These are phyloP conservation scores for Scaptomyza pallida DNA, from an alignment of 1,140 invertebrate species.

Conservation along the genomic window DNA sequence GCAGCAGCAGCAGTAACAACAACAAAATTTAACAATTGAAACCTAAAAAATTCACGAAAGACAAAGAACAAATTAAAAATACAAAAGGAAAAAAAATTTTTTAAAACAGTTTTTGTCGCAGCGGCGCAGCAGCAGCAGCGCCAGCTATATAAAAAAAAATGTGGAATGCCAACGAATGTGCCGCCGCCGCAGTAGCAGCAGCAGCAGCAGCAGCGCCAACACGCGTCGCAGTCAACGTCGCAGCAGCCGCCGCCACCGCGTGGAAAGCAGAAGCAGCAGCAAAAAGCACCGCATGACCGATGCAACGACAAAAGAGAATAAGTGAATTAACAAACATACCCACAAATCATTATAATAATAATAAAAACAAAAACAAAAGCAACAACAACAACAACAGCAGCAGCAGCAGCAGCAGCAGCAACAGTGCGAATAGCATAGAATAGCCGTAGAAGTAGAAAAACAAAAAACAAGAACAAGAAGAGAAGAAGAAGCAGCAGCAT, in stretches of 20 bases:
- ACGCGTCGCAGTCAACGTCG: conserved; percentile 15
- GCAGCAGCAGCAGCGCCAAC: conserved; percentile 34
- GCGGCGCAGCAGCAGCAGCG: not conserved
- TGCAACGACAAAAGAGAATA: conserved; percentile 8
- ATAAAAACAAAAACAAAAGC: conserved; percentile 20
- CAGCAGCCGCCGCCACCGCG: conserved; percentile 37
- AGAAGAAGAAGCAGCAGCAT: conserved; percentile 8
- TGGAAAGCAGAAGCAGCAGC: conserved; percentile 29
- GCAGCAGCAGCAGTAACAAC: conserved; percentile 18
- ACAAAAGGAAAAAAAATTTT: not conserved
- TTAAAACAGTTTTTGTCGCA: conserved; percentile 12
- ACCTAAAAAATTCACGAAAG: conserved; percentile 7
- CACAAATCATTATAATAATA: conserved; percentile 11
- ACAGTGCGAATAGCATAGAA: conserved; percentile 12
- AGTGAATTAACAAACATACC: conserved; percentile 17
- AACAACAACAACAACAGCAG: conserved; percentile 17
- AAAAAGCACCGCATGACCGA: conserved; percentile 47
- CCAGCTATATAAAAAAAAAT: conserved; percentile 36
- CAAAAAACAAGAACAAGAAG: not conserved
- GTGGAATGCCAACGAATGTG: conserved; percentile 49
- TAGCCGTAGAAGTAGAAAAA: conserved; percentile 21
- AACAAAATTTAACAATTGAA: not conserved
- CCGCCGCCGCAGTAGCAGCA: conserved; percentile 29
- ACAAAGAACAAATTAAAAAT: not conserved
- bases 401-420: conserved; percentile 2